Evolutionary conservation across 1,140 invertebrate species (phyloP).

Genomic region (Papilio aristodemus): DNA sequence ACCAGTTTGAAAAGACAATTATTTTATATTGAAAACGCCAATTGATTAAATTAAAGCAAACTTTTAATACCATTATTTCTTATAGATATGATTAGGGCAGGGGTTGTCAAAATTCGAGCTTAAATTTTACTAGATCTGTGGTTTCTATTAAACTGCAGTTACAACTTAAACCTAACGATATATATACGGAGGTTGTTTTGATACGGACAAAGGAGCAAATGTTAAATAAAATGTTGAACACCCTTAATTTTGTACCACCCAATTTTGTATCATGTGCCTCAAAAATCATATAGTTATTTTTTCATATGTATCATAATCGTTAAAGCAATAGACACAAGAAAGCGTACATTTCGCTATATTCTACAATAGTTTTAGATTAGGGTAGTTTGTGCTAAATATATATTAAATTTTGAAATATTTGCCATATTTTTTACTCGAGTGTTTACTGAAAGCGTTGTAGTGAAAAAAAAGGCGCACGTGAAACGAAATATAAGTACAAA

Average conservation of each 20-base stretch:
- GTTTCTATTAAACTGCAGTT: too few relatives aligned
- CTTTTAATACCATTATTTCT: too few relatives aligned
- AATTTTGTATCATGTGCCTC: not conserved
- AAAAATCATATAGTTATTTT: not conserved
- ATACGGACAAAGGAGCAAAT: not conserved
- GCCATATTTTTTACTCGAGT: constrained; percentile 26
- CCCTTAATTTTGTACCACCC: not conserved
- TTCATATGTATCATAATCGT: not conserved
- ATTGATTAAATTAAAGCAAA: not conserved
- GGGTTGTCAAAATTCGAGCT: not conserved
- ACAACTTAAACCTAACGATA: not conserved
- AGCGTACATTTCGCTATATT: constrained; percentile 9
- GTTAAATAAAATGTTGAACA: not conserved
- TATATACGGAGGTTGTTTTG: not conserved
- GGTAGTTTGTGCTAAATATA: constrained; percentile 7
- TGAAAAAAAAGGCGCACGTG: not conserved
- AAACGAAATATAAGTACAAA: constrained; percentile 25
- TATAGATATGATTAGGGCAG: too few relatives aligned
- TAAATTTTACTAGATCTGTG: too few relatives aligned
- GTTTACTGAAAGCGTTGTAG: constrained; percentile 11
- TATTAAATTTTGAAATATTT: not conserved
- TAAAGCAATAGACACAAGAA: not conserved
- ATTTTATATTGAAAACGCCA: not conserved
- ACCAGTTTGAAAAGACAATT: constrained; percentile 1
- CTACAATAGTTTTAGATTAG: constrained; percentile 15